phyloP scores from a whole-genome alignment of 2,113 vertebrate genomes.

The Physeter macrocephalus region DNA sequence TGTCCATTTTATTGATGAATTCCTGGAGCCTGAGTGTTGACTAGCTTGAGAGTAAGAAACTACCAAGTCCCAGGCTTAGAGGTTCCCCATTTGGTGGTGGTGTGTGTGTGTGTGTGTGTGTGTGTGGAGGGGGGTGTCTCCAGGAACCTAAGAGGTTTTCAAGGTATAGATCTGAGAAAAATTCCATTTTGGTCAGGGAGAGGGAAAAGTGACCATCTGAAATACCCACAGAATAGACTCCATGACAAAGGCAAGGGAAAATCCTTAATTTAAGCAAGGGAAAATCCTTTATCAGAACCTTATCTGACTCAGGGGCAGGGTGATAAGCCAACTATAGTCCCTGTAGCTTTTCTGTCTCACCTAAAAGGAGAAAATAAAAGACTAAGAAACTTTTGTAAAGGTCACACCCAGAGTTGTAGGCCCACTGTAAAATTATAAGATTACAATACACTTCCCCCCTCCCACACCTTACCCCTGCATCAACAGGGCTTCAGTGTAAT shows the following conservation, averaged over 20 bases:
- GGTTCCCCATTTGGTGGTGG: too few relatives aligned
- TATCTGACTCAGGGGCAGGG: background rate
- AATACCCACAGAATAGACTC: background rate
- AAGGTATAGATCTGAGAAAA: background rate
- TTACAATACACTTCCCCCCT: background rate
- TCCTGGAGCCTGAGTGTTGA: background rate
- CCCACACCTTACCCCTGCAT: background rate
- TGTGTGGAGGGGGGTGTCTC: background rate
- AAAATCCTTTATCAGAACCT: background rate
- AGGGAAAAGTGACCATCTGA: background rate
- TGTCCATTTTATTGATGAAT: background rate
- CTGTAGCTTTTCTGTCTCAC: background rate
- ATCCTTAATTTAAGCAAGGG: background rate
- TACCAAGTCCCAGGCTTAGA: background rate
- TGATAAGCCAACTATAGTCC: background rate
- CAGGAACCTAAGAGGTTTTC: background rate
- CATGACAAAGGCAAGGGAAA: background rate
- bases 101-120: background rate
- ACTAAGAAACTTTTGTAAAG: background rate
- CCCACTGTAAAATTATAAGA: background rate
- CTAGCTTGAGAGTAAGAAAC: background rate
- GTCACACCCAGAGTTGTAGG: background rate
- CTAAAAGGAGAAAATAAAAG: background rate
- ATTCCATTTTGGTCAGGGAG: background rate
- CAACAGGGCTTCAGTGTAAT: background rate